Percentiles rank a stretch among this genome's conserved stretches.
phyloP scores from a whole-genome alignment of 1,140 invertebrate species.

The Neoseiulus cucumeris region DNA sequence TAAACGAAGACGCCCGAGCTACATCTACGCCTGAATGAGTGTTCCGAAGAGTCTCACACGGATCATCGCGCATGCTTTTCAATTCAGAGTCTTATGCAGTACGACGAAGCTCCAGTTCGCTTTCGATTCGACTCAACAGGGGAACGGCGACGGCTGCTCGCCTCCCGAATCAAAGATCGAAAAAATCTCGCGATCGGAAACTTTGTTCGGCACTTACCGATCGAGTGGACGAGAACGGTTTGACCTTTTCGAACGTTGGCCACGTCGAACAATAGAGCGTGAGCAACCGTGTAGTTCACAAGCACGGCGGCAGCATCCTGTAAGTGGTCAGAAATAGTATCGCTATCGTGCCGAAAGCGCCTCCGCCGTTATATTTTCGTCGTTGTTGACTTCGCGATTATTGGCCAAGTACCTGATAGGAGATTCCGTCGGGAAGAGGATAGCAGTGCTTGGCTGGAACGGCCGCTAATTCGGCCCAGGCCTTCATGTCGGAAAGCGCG shows the following conservation, averaged over 20 bases:
- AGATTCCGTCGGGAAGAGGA: constrained; percentile 51
- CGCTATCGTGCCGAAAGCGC: neutral
- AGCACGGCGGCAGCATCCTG: constrained; percentile 55
- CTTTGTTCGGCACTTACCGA: neutral
- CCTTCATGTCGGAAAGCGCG: constrained; percentile 55
- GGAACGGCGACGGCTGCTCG: no score
- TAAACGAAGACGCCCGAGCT: no score
- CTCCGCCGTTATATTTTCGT: neutral
- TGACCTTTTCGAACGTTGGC: constrained; percentile 52
- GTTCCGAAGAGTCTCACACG: no score
- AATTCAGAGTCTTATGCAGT: no score
- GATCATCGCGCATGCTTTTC: no score
- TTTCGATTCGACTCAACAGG: no score
- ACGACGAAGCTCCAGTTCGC: no score
- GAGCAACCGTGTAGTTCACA: constrained; percentile 64
- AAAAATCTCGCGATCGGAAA: no score
- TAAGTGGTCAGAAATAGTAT: neutral
- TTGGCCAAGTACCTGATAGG: constrained; percentile 30
- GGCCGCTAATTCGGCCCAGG: constrained; percentile 61
- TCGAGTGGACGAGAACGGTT: constrained; percentile 58
- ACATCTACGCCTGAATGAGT: no score
- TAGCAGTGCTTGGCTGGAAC: constrained; percentile 56
- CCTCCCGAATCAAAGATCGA: no score
- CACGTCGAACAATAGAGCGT: constrained; percentile 63
- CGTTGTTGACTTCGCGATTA: neutral